Percentiles rank a stretch among this genome's conserved stretches.
Evolutionary conservation across 2,888 invertebrate species (phyloP).

Genomic region (Oeneis ivallda): DNA sequence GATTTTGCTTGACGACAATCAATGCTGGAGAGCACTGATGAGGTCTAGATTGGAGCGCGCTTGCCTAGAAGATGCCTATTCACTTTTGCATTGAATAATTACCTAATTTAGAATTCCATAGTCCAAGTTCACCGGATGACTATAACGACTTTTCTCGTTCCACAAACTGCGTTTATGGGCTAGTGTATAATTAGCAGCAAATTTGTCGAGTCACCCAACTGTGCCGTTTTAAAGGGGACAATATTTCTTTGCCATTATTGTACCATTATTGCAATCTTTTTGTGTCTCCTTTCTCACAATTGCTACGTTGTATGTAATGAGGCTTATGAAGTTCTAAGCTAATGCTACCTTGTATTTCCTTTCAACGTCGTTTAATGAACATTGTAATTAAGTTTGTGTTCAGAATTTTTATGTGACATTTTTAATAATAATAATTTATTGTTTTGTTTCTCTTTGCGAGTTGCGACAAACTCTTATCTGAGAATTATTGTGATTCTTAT

Average conservation of each 20-base stretch:
- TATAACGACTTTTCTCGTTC: conserved; percentile 9
- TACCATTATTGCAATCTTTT: conserved; percentile 34
- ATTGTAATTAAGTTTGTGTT: conserved; percentile 2
- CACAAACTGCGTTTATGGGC: conserved; percentile 5
- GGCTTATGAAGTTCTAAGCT: conserved; percentile 21
- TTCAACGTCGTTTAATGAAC: background rate
- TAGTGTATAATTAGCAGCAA: conserved; percentile 34
- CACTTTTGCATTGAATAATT: too few relatives aligned
- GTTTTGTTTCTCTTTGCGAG: too few relatives aligned
- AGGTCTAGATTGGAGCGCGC: too few relatives aligned
- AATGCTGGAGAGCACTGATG: too few relatives aligned
- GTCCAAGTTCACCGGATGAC: conserved; percentile 9
- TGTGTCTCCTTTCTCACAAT: conserved; percentile 37
- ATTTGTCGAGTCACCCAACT: conserved; percentile 38
- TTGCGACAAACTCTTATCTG: background rate
- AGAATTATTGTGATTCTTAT: background rate
- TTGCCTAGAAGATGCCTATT: too few relatives aligned
- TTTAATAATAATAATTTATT: too few relatives aligned
- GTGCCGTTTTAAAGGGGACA: conserved; percentile 34
- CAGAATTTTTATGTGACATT: background rate
- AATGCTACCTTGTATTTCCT: conserved; percentile 19
- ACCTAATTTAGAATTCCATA: too few relatives aligned
- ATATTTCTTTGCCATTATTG: conserved; percentile 34
- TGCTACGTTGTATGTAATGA: conserved; percentile 32
- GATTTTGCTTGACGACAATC: too few relatives aligned